Conservation (phyloP, 1,140 invertebrate genomes). For the Ips typographus region DNA sequence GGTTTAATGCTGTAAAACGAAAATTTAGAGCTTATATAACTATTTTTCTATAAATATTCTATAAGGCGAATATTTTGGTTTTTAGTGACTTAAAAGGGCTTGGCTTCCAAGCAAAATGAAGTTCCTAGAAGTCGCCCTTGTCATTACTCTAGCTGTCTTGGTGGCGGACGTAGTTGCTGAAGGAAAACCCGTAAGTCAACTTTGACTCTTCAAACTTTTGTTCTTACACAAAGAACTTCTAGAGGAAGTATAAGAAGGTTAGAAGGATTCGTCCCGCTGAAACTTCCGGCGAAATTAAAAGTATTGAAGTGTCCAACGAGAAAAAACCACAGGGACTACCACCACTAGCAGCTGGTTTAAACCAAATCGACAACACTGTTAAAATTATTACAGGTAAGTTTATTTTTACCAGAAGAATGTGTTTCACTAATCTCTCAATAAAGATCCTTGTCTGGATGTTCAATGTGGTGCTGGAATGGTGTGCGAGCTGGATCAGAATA, state of each 20-base stretch:
- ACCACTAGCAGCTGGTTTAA: constrained; percentile 28
- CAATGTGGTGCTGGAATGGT: constrained; percentile 87
- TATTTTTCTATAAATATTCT: too few relatives aligned
- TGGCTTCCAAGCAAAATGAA: constrained; percentile 39
- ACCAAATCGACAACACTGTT: constrained; percentile 40
- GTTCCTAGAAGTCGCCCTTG: constrained; percentile 31
- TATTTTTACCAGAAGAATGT: not conserved
- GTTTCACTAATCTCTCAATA: not conserved
- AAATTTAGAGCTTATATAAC: too few relatives aligned
- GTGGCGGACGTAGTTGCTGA: constrained; percentile 35
- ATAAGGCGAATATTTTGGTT: too few relatives aligned
- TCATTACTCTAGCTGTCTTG: constrained; percentile 32
- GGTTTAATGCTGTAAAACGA: too few relatives aligned
- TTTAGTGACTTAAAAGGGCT: not conserved
- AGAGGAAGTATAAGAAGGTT: constrained; percentile 30
- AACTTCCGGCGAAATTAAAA: constrained; percentile 6
- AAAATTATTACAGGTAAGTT: constrained; percentile 36
- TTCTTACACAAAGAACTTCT: not conserved
- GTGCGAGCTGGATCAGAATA: constrained; percentile 74
- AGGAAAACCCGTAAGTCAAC: constrained; percentile 38
- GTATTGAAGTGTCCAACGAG: not conserved
- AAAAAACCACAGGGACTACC: constrained; percentile 23
- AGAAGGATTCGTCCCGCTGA: constrained; percentile 11
- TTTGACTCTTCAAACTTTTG: not conserved
- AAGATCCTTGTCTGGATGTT: constrained; percentile 78